Percentiles rank a stretch among this genome's conserved stretches.
Conservation (phyloP, 2,797 vertebrate species). For the Mormyrus hasselquistii region DNA sequence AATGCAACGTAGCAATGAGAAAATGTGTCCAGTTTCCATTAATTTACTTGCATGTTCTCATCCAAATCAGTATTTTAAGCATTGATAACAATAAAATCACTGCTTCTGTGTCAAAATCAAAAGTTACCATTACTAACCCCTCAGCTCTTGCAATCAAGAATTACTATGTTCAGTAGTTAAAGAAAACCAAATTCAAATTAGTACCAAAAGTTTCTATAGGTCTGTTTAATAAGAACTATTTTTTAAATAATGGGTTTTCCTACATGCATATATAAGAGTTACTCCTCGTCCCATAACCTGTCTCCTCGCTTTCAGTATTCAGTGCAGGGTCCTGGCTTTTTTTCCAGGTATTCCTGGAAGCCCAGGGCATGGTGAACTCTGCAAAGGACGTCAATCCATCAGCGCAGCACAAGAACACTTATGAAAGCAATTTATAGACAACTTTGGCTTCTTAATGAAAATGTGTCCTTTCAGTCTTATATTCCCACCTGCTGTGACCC, state of each 20-base stretch:
- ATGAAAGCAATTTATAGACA: not conserved
- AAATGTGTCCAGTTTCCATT: not conserved
- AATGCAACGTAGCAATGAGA: not conserved
- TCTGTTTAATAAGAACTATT: not conserved
- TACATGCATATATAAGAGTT: not conserved
- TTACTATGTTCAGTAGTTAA: not conserved
- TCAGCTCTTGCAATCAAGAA: not conserved
- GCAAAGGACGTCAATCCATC: not conserved
- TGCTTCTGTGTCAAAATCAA: not conserved
- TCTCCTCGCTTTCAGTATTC: not conserved
- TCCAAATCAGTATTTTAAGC: not conserved
- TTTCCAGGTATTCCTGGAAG: not conserved
- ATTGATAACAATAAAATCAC: not conserved
- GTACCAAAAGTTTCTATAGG: not conserved
- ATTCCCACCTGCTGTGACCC: not conserved
- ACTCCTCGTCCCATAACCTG: not conserved
- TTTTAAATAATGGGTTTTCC: not conserved
- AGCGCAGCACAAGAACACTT: not conserved
- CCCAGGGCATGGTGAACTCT: not conserved
- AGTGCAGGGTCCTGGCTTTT: not conserved
- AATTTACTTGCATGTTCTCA: not conserved
- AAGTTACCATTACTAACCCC: not conserved
- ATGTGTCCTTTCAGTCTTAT: not conserved
- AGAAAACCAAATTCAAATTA: not conserved
- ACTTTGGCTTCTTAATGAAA: not conserved